Evolutionary conservation across 2,888 invertebrate species (phyloP), one percentile per base, ranked within the genome.

Genomic region (Pandemis corylana): DNA sequence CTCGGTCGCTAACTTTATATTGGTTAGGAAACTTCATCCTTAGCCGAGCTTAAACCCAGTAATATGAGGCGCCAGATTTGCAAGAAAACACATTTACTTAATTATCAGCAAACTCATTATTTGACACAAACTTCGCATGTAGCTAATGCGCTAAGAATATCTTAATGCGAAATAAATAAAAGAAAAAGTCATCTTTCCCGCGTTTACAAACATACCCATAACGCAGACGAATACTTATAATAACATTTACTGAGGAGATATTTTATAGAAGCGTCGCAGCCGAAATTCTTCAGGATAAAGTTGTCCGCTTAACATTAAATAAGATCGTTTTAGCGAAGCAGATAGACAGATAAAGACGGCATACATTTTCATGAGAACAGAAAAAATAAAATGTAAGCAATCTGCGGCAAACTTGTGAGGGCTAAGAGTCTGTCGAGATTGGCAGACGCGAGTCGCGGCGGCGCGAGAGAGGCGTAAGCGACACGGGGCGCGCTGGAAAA

Each of bases 21-120:
- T 93, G 93, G 89, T 91, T 87, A 80, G 80, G 87, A 90, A 94
- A 93, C 90, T 94, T 93, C 80, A 87, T 82, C 90, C 87, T 88
- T 86, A 83, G 81, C 77, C 78, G 66, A 83, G 84, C 85, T 84
- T 86, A 83, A 83, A 88, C 85, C 86, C 83, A 82, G 77, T 81
- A 83, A 82, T 82, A 81, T 80, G 77, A 80, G 79, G 63, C 70
- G 63, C 64, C 68, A 68, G 59, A 75, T 71, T 71, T 64, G 42
- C 68, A 64, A 71, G 75, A 75, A 71, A 71, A 68, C 56, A 68
- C 56, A 71, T 68, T 65, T 66, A 67, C 66, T 51, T 72, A 75
- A 75, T 75, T 71, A 75, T 67, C 56, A 71, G 66, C 61, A 46
- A 67, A 67, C 62, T 66, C 49, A 15, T 56, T 46, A 68, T 44